Percentiles rank a stretch among this genome's conserved stretches.
Evolutionary conservation across 2,113 vertebrate genomes (phyloP).

Genomic region (Neolamprologus longior): DNA sequence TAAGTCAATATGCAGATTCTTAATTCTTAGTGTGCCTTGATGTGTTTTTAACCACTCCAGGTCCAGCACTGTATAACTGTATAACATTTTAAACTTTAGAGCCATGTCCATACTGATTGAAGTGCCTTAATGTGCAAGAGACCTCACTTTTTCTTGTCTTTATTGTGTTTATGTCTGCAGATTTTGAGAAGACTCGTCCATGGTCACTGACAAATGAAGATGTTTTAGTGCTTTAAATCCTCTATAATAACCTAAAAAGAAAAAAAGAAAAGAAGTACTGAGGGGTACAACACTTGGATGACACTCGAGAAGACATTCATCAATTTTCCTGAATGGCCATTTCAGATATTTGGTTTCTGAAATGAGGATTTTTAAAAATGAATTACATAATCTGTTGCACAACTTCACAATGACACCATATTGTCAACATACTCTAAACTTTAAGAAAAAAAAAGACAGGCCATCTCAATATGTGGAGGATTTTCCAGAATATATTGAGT

Average conservation of each 20-base stretch:
- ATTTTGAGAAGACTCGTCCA: neutral
- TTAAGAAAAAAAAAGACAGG: neutral
- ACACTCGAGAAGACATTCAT: neutral
- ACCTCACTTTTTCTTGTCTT: neutral
- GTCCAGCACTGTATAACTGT: neutral
- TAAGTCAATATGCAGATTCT: neutral
- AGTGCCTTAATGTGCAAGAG: neutral
- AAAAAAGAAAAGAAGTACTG: neutral
- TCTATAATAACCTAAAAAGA: neutral
- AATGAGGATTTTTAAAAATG: neutral
- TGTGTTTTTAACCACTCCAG: neutral
- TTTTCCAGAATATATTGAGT: neutral
- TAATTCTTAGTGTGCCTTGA: neutral
- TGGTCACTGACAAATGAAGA: neutral
- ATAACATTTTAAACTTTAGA: neutral
- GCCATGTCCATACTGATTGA: neutral
- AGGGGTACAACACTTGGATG: neutral
- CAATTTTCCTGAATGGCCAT: neutral
- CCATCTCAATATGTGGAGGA: neutral
- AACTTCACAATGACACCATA: neutral
- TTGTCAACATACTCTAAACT: constrained; percentile 20
- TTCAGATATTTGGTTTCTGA: neutral
- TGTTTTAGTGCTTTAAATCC: neutral
- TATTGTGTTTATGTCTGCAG: neutral
- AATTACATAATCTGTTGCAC: neutral